Percentiles rank a stretch among this genome's conserved stretches.
Conservation (phyloP, 2,888 invertebrate genomes). For the Tridacna crocea region DNA sequence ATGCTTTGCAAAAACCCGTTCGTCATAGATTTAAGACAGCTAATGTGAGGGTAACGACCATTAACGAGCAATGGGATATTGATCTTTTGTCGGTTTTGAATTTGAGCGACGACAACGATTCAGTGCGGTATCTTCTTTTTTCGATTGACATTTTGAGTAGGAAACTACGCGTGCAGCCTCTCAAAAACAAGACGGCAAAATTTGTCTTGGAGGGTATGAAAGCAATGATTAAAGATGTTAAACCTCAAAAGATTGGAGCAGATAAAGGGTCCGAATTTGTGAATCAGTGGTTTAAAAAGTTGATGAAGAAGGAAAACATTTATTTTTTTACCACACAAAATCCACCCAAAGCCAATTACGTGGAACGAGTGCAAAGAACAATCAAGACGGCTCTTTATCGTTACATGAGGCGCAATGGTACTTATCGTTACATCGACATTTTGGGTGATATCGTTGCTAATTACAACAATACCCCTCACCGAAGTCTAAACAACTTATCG, state of each 20-base stretch:
- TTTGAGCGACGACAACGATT: conserved; percentile 41
- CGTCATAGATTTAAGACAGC: conserved; percentile 44
- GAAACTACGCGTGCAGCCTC: conserved; percentile 44
- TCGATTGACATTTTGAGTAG: conserved; percentile 50
- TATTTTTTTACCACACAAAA: conserved; percentile 36
- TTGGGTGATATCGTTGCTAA: conserved; percentile 13
- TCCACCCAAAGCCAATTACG: conserved; percentile 33
- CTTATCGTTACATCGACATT: conserved; percentile 24
- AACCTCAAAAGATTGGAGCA: conserved; percentile 28
- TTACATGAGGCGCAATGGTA: conserved; percentile 17
- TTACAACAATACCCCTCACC: conserved; percentile 34
- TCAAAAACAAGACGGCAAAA: conserved; percentile 42
- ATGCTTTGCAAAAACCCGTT: conserved; percentile 44
- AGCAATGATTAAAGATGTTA: conserved; percentile 31
- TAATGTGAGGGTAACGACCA: conserved; percentile 41
- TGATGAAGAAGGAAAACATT: conserved; percentile 31
- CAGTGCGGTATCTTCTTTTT: conserved; percentile 44
- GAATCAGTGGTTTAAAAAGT: conserved; percentile 32
- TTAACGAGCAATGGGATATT: conserved; percentile 47
- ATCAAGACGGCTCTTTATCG: conserved; percentile 19
- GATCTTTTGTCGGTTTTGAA: conserved; percentile 42
- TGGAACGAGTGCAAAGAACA: conserved; percentile 31
- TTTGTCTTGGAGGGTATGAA: conserved; percentile 34
- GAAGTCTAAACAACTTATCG: conserved; percentile 31
- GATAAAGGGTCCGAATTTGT: conserved; percentile 37